Evolutionary conservation across 2,888 invertebrate species (phyloP).

Genomic region (Torymus tubicola): DNA sequence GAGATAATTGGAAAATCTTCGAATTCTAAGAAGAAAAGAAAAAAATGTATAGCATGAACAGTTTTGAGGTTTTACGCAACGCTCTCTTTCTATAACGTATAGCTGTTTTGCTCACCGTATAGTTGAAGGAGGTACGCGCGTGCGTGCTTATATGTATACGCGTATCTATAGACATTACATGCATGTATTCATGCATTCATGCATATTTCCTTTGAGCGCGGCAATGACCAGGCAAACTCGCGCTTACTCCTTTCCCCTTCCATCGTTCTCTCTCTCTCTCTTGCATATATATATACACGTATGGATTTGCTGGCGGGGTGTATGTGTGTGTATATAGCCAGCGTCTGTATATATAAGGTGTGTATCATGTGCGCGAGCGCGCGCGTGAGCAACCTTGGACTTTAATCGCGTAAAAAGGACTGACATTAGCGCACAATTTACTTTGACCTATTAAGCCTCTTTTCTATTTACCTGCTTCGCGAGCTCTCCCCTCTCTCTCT

Average conservation of each 20-base stretch:
- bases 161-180: slow-evolving; percentile 1
- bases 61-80: slow-evolving; percentile 33
- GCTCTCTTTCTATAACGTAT: not conserved
- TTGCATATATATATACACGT: not conserved
- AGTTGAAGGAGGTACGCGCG: not conserved
- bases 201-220: slow-evolving; percentile 44
- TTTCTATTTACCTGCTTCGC: slow-evolving; percentile 30
- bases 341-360: not conserved
- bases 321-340: not conserved
- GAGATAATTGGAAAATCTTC: not conserved
- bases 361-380: not conserved
- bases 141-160: not conserved
- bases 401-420: slow-evolving; percentile 59
- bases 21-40: not conserved
- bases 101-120: slow-evolving; percentile 7
- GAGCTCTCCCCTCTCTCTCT: slow-evolving; percentile 49
- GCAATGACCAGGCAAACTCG: slow-evolving; percentile 31
- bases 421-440: slow-evolving; percentile 60
- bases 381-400: slow-evolving; percentile 59
- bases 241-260: too few relatives aligned
- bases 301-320: not conserved
- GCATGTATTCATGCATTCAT: slow-evolving; percentile 34
- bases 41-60: slow-evolving; percentile 5
- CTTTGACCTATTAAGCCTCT: slow-evolving; percentile 62
- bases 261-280: not conserved